Evolutionary conservation across 2,113 vertebrate species (phyloP).

Genomic region (Rhabdornis inornatus): DNA sequence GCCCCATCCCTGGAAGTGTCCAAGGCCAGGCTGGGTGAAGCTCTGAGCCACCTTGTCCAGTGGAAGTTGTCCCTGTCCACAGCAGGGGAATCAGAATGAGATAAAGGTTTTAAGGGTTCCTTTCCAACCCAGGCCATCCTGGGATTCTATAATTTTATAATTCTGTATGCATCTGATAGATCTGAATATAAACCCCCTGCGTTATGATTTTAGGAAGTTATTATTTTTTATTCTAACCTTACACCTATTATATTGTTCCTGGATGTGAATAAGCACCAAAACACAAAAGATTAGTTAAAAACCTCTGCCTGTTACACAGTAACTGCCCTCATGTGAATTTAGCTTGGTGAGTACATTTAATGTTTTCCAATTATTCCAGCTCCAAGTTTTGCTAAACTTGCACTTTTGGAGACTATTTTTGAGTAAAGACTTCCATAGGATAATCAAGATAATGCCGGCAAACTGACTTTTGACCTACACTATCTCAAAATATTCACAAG

Average conservation of each 20-base stretch:
- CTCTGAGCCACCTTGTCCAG: not conserved
- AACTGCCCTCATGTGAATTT: slow-evolving; percentile 1
- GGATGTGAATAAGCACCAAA: not conserved
- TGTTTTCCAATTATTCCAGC: slow-evolving; percentile 2
- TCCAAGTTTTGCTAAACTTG: slow-evolving; percentile 21
- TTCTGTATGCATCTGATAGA: not conserved
- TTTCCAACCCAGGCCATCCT: not conserved
- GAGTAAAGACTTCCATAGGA: slow-evolving; percentile 4
- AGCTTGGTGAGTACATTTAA: not conserved
- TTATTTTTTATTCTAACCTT: slow-evolving; percentile 26
- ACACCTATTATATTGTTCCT: not conserved
- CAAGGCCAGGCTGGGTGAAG: not conserved
- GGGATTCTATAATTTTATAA: not conserved
- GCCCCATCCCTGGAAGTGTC: not conserved
- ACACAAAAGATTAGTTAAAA: slow-evolving; percentile 12
- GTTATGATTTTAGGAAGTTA: not conserved
- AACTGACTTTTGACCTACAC: slow-evolving; percentile 40
- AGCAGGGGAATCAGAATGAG: fast-evolving
- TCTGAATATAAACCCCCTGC: not conserved
- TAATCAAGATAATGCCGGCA: not conserved
- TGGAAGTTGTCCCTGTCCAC: not conserved
- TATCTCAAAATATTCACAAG: slow-evolving; percentile 35
- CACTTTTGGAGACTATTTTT: slow-evolving; percentile 37
- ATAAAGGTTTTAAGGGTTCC: not conserved
- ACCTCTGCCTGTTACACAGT: not conserved